These are phyloP conservation scores for Mesorhabditis sp. DNA, from an alignment of 2,888 invertebrate genomes.

Conservation along the genomic window DNA sequence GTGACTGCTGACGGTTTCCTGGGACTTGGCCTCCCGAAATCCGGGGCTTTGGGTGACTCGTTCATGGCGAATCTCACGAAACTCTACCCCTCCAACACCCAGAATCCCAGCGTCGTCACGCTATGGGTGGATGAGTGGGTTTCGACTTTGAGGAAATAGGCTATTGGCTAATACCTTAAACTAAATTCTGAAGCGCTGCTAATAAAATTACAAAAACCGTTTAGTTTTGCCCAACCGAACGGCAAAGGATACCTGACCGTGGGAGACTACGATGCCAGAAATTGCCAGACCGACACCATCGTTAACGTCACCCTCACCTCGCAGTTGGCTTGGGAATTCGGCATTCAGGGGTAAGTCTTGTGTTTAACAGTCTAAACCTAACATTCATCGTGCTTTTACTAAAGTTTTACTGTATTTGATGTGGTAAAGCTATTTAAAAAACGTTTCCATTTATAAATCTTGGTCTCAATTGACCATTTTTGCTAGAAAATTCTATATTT, in stretches of 20 bases:
- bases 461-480: too few relatives aligned
- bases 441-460: too few relatives aligned
- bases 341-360: neutral
- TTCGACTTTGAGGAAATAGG: too few relatives aligned
- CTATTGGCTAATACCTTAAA: too few relatives aligned
- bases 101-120: neutral
- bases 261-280: neutral
- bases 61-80: neutral
- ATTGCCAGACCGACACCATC: neutral
- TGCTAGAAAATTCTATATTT: too few relatives aligned
- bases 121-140: constrained; percentile 2
- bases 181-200: too few relatives aligned
- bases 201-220: neutral
- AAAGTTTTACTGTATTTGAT: too few relatives aligned
- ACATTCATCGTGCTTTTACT: too few relatives aligned
- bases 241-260: neutral
- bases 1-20: neutral
- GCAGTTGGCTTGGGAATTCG: neutral
- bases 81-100: neutral
- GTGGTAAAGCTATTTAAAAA: too few relatives aligned
- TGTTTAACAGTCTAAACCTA: too few relatives aligned
- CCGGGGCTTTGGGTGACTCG: neutral
- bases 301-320: neutral
- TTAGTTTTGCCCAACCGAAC: too few relatives aligned
- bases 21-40: neutral